Percentiles rank a stretch among this genome's conserved stretches.
phyloP scores from a whole-genome alignment of 1,140 invertebrate species.

The Drosophila leontia region DNA sequence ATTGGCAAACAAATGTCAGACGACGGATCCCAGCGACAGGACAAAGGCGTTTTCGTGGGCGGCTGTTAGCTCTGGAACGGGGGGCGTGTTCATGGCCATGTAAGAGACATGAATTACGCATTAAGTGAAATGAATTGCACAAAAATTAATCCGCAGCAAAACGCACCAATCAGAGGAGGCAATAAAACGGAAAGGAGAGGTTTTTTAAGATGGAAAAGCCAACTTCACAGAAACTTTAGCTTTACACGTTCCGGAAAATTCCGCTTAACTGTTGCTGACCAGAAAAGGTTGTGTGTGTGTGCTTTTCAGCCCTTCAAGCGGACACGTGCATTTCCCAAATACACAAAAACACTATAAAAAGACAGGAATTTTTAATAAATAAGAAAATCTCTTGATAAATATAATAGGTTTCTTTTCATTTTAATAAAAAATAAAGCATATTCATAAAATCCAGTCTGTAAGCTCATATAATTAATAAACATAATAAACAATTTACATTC shows the following conservation, averaged over 20 bases:
- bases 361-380: background rate
- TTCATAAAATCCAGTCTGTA: background rate
- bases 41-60: conserved; percentile 30
- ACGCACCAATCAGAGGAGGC: conserved; percentile 8
- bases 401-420: background rate
- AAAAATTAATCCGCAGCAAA: conserved; percentile 45
- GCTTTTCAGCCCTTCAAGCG: conserved; percentile 11
- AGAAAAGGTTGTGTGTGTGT: conserved; percentile 1
- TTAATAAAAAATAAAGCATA: too few species aligned
- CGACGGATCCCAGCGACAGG: conserved; percentile 48
- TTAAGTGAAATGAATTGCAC: conserved; percentile 78
- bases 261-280: conserved; percentile 62
- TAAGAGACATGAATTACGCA: conserved; percentile 61
- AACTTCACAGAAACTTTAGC: conserved; percentile 27
- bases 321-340: conserved; percentile 25
- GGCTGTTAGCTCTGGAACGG: background rate
- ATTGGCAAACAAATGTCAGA: conserved; percentile 63
- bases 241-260: conserved; percentile 52
- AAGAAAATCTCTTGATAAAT: background rate
- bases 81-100: conserved; percentile 33
- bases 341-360: conserved; percentile 4
- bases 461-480: too few species aligned
- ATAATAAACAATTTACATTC: background rate
- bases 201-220: background rate
- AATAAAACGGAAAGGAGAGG: conserved; percentile 11